A percentile compares a stretch with the other conserved stretches of the same genome.
Evolutionary conservation across 2,113 vertebrate genomes (phyloP).

Genomic region (Oceanites oceanicus): DNA sequence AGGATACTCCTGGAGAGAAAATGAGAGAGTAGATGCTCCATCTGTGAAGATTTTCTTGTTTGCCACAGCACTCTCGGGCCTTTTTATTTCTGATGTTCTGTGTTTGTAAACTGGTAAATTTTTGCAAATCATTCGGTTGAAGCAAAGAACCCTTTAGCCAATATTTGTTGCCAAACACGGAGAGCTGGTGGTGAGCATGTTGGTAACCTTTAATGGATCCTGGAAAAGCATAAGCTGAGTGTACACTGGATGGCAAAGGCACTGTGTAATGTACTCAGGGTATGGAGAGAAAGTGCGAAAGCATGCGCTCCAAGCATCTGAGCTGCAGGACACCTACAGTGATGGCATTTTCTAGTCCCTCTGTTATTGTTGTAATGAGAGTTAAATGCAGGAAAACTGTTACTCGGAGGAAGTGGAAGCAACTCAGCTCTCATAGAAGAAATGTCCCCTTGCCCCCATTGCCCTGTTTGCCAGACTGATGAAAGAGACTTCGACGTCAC

Average conservation of each 20-base stretch:
- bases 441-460: fast-evolving
- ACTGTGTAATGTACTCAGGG: not conserved
- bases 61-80: not conserved
- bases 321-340: not conserved
- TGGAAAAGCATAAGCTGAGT: not conserved
- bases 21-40: not conserved
- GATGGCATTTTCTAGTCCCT: not conserved
- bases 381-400: not conserved
- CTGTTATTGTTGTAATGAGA: not conserved
- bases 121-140: not conserved
- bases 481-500: fast-evolving
- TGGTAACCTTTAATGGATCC: not conserved
- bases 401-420: not conserved
- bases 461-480: not conserved
- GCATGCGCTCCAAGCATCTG: not conserved
- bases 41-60: constrained; percentile 38
- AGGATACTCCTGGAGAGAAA: constrained; percentile 15
- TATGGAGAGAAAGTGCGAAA: not conserved
- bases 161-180: not conserved
- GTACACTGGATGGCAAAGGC: not conserved
- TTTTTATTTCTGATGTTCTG: not conserved
- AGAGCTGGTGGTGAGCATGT: not conserved
- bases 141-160: not conserved
- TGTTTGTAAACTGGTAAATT: constrained; percentile 5
- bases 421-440: not conserved